These are phyloP conservation scores for Sylvietta virens DNA, from an alignment of 2,113 vertebrate species.

Conservation along the genomic window DNA sequence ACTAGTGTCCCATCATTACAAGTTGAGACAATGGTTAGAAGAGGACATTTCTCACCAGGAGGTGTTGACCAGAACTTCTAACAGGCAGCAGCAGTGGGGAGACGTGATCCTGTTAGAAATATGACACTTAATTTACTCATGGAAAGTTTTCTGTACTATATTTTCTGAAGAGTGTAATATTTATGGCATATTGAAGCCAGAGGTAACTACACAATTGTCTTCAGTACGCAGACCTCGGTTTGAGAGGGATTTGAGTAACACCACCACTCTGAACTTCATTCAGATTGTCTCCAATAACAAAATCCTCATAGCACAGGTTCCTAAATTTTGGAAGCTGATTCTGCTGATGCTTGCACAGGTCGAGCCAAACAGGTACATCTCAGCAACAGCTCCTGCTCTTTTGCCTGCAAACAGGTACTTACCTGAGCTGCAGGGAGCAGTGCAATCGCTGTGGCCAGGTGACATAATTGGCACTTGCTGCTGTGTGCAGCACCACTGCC, in stretches of 20 bases:
- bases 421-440: neutral
- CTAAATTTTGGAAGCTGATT: neutral
- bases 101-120: neutral
- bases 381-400: neutral
- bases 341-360: neutral
- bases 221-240: neutral
- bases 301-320: neutral
- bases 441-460: neutral
- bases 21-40: neutral
- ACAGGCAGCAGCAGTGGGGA: neutral
- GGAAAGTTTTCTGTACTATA: neutral
- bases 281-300: neutral
- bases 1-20: neutral
- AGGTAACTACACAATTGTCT: neutral
- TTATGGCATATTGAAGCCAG: neutral
- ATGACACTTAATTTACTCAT: neutral
- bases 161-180: neutral
- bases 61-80: neutral
- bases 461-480: slow-evolving; percentile 16
- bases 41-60: neutral
- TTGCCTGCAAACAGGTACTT: neutral
- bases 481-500: neutral
- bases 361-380: neutral
- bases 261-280: neutral
- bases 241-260: neutral